Conservation (phyloP, 2,797 vertebrate genomes). For the Tenualosa ilisha region DNA sequence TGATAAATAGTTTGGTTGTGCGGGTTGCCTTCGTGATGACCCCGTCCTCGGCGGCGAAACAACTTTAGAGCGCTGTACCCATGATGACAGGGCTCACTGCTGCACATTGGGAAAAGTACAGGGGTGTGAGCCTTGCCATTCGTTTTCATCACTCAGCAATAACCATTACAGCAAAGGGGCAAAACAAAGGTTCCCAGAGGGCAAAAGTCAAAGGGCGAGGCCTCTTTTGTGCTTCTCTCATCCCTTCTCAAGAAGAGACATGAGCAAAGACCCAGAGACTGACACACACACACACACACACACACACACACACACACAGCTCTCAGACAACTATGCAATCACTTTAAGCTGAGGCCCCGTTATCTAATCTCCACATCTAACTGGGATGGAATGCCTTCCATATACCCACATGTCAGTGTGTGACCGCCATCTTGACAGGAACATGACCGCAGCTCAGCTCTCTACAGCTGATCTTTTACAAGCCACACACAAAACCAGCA, state of each 20-base stretch:
- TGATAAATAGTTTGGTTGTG: background rate
- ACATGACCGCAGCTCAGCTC: background rate
- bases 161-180: background rate
- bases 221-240: background rate
- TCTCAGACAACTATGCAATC: background rate
- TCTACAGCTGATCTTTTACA: conserved; percentile 8
- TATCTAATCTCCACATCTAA: conserved; percentile 7
- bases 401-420: background rate
- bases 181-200: background rate
- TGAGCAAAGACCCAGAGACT: background rate
- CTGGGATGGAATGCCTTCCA: background rate
- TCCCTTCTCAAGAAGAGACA: background rate
- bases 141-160: background rate
- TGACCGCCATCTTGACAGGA: background rate
- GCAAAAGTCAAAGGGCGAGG: background rate
- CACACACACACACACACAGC: background rate
- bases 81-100: background rate
- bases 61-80: background rate
- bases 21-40: background rate
- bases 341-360: background rate
- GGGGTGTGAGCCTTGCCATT: background rate
- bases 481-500: background rate
- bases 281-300: background rate
- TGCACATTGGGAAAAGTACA: background rate
- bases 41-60: background rate